Base-by-base conservation (phyloP, 2,888 invertebrate genomes). In the Nomada ruficornis region DNA sequence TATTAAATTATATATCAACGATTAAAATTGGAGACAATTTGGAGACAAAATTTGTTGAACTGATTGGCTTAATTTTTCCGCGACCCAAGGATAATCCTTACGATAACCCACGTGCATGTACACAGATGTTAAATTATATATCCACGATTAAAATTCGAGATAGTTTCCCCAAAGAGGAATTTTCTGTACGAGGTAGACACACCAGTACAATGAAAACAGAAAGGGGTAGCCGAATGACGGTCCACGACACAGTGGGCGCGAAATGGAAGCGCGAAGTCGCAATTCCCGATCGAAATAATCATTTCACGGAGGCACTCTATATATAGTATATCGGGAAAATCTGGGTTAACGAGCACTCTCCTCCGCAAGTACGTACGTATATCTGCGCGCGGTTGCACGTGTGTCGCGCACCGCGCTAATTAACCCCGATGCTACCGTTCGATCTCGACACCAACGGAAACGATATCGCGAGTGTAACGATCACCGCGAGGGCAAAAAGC, bases 351-450 rank as follows among this genome's bases (percentile, higher is more conserved):
- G 85, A 86, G 86, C 63, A 69, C 68, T 76, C 77, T 62, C 76
- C 26, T 52, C 42, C 42, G n/a, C 15, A 1, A 15, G 29, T 47
- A 13, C 26, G 18, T 55, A 23, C 26, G 42, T 55, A 9, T 29
- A 60, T 15, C 10, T 20, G 23, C 7, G 52, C n/a, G 36, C 29
- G 64, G 71, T 68, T 74, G 52, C n/a, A 47, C 29, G 64, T 74
- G 71, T 74, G 60, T 64, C 71, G 76, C 59, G 75, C 70, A 68
- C 63, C 60, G 82, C 80, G 86, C 85, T 86, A 86, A 86, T 86
- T 86, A 86, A 86, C 86, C 80, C 85, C 86, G 83, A 86, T 86
- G 86, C 85, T 85, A 85, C 86, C 76, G 76, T 78, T 83, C 86
- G 86, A 85, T 82, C 83, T 83, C 78, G 83, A 80, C 83, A 85